These are phyloP conservation scores for Dendrocincla fuliginosa DNA, from an alignment of 2,797 vertebrate genomes.

Conservation along the genomic window DNA sequence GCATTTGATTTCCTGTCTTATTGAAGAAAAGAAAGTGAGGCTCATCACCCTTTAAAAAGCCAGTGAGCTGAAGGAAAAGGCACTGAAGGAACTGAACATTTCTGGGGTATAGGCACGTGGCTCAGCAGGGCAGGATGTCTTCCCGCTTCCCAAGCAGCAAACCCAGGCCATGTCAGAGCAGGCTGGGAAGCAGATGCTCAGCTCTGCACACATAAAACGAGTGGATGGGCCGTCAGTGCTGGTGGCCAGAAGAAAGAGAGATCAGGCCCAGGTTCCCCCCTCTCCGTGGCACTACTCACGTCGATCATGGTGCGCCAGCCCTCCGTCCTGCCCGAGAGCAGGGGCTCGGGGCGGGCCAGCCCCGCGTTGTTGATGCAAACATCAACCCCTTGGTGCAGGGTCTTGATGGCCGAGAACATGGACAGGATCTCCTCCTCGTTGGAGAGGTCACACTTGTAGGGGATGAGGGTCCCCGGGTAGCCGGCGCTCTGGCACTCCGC, in stretches of 20 bases:
- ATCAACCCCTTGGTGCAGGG: conserved; percentile 90
- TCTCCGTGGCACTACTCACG: conserved; percentile 74
- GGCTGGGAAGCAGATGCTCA: neutral
- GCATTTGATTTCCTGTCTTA: neutral
- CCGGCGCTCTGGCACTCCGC: conserved; percentile 95
- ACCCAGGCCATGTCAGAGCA: neutral
- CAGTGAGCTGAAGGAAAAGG: neutral
- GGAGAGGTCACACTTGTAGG: conserved; percentile 93
- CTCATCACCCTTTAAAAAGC: neutral
- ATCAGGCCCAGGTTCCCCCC: rapidly evolving
- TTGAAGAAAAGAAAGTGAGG: neutral
- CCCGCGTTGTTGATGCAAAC: conserved; percentile 97
- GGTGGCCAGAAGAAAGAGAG: neutral
- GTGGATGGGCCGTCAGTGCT: neutral
- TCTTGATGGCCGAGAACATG: conserved; percentile 95
- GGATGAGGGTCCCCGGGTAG: conserved; percentile 89
- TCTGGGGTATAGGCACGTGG: neutral
- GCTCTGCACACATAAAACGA: neutral
- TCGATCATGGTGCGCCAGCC: conserved; percentile 96
- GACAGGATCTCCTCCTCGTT: conserved; percentile 96
- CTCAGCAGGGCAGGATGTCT: neutral
- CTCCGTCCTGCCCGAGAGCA: conserved; percentile 89
- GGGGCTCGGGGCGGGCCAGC: conserved; percentile 86
- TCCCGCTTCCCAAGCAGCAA: neutral
- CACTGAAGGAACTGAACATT: neutral